Percentiles rank a stretch among this genome's conserved stretches.
Conservation (phyloP, 1,140 invertebrate genomes). For the Eufriesea mexicana region DNA sequence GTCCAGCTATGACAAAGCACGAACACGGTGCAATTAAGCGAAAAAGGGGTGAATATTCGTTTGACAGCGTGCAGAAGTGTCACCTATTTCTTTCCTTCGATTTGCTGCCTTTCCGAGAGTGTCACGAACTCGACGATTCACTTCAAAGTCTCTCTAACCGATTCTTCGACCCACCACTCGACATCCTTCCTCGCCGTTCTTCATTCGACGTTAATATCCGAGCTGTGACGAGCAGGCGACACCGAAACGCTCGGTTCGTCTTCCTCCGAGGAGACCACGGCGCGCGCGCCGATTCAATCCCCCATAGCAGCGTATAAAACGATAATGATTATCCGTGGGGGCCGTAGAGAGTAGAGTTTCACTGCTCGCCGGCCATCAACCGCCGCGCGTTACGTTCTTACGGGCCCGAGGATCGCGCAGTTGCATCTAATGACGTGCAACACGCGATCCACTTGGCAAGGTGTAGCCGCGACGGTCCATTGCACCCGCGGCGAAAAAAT, state of each 20-base stretch:
- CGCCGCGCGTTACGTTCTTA: conserved; percentile 1
- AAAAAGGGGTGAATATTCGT: too few species aligned
- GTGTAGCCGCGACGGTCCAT: conserved; percentile 46
- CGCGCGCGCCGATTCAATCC: conserved; percentile 23
- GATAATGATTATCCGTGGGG: conserved; percentile 31
- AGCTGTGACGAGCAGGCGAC: neutral
- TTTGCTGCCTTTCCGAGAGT: too few species aligned
- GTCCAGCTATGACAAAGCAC: too few species aligned
- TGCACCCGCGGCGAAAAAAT: conserved; percentile 31
- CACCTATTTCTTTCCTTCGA: too few species aligned
- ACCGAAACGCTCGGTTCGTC: neutral
- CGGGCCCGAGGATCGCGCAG: conserved; percentile 25
- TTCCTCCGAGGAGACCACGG: neutral
- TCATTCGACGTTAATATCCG: neutral
- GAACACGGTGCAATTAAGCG: too few species aligned
- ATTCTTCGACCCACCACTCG: too few species aligned
- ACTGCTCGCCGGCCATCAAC: conserved; percentile 20
- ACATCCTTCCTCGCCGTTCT: too few species aligned
- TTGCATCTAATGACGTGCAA: conserved; percentile 60
- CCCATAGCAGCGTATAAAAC: conserved; percentile 31
- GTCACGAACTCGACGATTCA: too few species aligned
- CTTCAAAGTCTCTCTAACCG: too few species aligned
- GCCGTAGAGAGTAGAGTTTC: conserved; percentile 30
- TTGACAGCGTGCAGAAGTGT: too few species aligned
- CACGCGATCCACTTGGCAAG: conserved; percentile 51